Evolutionary conservation across 53 echinoderm and acorn worm genomes (phyloP).

Genomic region (Astropecten irregularis): DNA sequence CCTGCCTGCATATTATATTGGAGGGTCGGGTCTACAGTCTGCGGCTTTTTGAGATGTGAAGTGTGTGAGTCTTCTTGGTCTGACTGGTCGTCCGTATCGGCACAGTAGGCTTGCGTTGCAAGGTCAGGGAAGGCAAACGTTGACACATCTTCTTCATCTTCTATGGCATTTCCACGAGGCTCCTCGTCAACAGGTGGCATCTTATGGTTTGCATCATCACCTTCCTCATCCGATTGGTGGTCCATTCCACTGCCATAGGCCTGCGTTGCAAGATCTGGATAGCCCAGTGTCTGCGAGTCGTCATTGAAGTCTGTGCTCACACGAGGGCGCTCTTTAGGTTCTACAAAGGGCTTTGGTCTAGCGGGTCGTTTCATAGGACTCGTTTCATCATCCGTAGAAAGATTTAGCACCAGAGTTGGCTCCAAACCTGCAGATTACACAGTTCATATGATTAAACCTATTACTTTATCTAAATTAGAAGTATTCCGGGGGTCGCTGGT

Average conservation of each 20-base stretch:
- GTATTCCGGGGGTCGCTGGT: too few species aligned
- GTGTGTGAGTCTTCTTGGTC: neutral
- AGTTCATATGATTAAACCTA: too few species aligned
- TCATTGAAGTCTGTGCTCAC: neutral
- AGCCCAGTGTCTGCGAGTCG: neutral
- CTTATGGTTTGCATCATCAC: too few species aligned
- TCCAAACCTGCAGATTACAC: slow-evolving; percentile 10
- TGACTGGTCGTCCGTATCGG: slow-evolving; percentile 11
- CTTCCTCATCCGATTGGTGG: too few species aligned
- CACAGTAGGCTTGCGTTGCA: slow-evolving; percentile 41
- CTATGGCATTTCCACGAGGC: too few species aligned
- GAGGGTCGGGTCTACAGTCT: slow-evolving; percentile 12
- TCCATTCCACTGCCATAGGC: neutral
- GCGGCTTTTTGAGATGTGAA: too few species aligned
- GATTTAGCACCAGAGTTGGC: slow-evolving; percentile 33
- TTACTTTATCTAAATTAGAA: too few species aligned
- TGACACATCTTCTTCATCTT: neutral
- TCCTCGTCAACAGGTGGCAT: too few species aligned
- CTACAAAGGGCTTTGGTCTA: neutral
- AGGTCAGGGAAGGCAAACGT: slow-evolving; percentile 20
- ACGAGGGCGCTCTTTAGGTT: neutral
- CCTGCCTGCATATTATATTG: slow-evolving; percentile 18
- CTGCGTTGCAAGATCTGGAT: slow-evolving; percentile 6
- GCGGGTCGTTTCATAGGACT: neutral
- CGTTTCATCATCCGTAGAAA: slow-evolving; percentile 26